phyloP scores from a whole-genome alignment of 2,797 vertebrate species.

The Pangasius mekongensis region DNA sequence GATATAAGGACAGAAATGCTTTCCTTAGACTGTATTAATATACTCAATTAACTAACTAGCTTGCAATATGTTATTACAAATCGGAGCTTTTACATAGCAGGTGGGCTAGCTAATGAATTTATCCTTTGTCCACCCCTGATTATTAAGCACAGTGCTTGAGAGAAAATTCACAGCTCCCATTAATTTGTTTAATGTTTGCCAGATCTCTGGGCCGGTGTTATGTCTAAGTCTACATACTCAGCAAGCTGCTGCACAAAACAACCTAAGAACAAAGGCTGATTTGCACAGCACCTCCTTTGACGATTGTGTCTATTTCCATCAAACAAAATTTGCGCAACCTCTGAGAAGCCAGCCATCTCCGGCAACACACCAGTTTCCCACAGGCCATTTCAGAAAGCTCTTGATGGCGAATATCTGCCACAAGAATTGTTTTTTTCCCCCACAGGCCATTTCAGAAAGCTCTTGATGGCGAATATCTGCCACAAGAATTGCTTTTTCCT shows the following conservation, averaged over 20 bases:
- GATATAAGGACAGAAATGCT: neutral
- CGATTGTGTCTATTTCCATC: slow-evolving; percentile 23
- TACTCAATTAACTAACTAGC: neutral
- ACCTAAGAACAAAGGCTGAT: slow-evolving; percentile 16
- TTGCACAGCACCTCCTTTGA: slow-evolving; percentile 15
- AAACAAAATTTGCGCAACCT: slow-evolving; percentile 23
- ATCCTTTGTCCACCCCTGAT: neutral
- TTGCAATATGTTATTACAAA: neutral
- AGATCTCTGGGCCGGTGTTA: neutral
- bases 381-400: slow-evolving; percentile 15
- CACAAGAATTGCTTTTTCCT: neutral
- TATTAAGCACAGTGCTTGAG: neutral
- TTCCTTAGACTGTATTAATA: neutral
- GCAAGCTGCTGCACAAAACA: neutral
- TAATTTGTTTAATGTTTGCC: neutral
- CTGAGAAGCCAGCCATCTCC: neutral
- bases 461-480: slow-evolving; percentile 9
- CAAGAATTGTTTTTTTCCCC: neutral
- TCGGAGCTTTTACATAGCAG: neutral
- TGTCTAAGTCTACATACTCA: neutral
- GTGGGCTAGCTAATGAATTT: neutral
- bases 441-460: slow-evolving; percentile 10
- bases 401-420: slow-evolving; percentile 6
- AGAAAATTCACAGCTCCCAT: neutral
- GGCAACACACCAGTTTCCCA: neutral